Base-by-base conservation (phyloP, 1,140 invertebrate genomes). In the Rhopalosiphum padi region DNA sequence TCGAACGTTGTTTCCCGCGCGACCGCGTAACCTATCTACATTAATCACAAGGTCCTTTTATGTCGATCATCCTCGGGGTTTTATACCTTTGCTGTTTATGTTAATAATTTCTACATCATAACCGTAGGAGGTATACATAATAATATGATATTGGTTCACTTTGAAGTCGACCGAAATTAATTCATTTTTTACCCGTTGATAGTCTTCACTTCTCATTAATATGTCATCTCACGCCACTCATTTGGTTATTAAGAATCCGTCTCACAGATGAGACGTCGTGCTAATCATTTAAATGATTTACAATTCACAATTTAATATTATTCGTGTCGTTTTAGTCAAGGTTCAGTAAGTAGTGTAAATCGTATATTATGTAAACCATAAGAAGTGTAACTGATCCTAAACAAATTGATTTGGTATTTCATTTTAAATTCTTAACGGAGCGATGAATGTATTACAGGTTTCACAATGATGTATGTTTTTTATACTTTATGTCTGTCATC, bases 21-120 rank as follows among this genome's bases (percentile, higher is more conserved):
- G 23, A 55, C 23, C 53, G 23, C 60, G 30, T n/a, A n/a, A 77
- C 60, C 30, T 77, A 77, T 53, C 22, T 85, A 85, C 25, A 86
- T 86, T 30, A 46, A 86, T 46, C 85, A 86, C 30, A n/a, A 46
- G 85, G 83, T 86, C 37, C 37, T 86, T 86, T 46, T 86, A 86
- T 48, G 85, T 30, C 11, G 85, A 86, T 46, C 41, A 86, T 86
- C 85, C 43, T 48, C 43, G 25, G 43, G 85, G 85, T 43, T 86
- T 15, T 48, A 46, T 43, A 46, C 37, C 9, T 86, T 86, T 86
- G 23, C 23, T n/a, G 43, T 43, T 86, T 46, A 46, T 86, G 43
- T 46, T 43, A 46, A 86, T 86, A 86, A 86, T 86, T 43, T 86
- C 25, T 30, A 46, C 23, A 30, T n/a, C n/a, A 86, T 46, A 77